Conservation (phyloP, 2,888 invertebrate species). For the Macrosoma leucophasiata region DNA sequence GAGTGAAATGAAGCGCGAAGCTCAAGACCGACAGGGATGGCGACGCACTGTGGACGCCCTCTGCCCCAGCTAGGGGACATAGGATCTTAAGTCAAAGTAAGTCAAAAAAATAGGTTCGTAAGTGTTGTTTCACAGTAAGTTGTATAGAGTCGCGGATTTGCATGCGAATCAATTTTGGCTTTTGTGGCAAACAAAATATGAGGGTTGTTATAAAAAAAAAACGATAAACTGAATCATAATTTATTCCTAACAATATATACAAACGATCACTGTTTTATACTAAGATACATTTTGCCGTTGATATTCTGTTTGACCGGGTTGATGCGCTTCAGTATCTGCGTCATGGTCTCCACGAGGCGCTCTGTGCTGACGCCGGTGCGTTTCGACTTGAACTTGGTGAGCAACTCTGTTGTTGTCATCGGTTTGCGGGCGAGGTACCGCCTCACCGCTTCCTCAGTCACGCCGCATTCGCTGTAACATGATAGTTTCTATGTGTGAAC, state of each 20-base stretch:
- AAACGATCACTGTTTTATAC: slow-evolving; percentile 79
- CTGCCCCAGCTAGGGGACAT: no score
- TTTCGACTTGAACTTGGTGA: slow-evolving; percentile 97
- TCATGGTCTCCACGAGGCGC: slow-evolving; percentile 94
- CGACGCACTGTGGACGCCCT: no score
- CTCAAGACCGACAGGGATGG: no score
- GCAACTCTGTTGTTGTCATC: slow-evolving; percentile 96
- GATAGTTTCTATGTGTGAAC: no score
- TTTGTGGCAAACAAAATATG: no score
- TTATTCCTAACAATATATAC: slow-evolving; percentile 9
- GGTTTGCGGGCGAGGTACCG: slow-evolving; percentile 97
- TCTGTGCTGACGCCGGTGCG: slow-evolving; percentile 93
- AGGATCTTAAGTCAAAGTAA: no score
- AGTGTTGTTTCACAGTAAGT: no score
- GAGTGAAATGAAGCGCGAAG: no score
- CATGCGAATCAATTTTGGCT: no score
- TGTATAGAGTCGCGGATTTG: no score
- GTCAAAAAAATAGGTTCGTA: no score
- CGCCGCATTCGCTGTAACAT: slow-evolving; percentile 84
- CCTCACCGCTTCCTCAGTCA: slow-evolving; percentile 95
- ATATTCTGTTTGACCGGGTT: slow-evolving; percentile 94
- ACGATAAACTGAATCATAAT: slow-evolving; percentile 10
- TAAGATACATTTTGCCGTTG: slow-evolving; percentile 96
- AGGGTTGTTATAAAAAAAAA: slow-evolving; percentile 12
- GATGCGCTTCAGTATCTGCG: slow-evolving; percentile 94